phyloP scores from a whole-genome alignment of 2,113 vertebrate species.

The Synchiropus splendidus region DNA sequence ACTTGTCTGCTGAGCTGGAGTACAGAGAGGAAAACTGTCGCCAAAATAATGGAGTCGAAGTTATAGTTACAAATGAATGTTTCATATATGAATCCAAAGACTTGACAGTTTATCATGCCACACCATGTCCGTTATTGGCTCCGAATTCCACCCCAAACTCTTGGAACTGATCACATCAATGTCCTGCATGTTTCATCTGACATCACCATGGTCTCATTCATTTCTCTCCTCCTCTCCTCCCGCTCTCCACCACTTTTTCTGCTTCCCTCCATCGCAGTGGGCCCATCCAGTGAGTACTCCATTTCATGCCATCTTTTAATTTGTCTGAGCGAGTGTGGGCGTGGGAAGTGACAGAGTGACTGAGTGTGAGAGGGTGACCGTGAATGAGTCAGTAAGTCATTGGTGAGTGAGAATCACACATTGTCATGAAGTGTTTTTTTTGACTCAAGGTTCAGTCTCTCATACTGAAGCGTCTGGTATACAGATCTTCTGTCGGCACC shows the following conservation, averaged over 20 bases:
- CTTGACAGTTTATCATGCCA: no score
- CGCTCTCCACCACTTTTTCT: slow-evolving; percentile 7
- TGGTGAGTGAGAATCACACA: not conserved
- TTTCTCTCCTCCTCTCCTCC: slow-evolving; percentile 35
- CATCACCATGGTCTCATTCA: slow-evolving; percentile 20
- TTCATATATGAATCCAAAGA: no score
- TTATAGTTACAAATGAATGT: no score
- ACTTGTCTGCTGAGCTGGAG: no score
- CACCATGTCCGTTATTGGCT: not conserved
- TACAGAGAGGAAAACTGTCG: no score
- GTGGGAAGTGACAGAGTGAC: slow-evolving; percentile 1
- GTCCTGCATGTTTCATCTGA: slow-evolving; percentile 3
- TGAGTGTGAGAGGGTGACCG: not conserved
- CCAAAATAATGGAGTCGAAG: no score
- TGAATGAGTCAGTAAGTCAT: no score
- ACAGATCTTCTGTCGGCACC: no score
- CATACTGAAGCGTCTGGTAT: no score
- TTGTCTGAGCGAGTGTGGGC: slow-evolving; percentile 4
- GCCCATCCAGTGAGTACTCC: slow-evolving; percentile 75
- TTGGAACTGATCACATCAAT: not conserved
- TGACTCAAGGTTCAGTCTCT: no score
- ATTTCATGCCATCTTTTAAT: slow-evolving; percentile 69
- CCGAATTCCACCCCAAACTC: no score
- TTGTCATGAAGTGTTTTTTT: not conserved
- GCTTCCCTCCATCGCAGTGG: slow-evolving; percentile 65